Base-by-base conservation (phyloP, 2,797 vertebrate species). In the Sebastes steindachneri region DNA sequence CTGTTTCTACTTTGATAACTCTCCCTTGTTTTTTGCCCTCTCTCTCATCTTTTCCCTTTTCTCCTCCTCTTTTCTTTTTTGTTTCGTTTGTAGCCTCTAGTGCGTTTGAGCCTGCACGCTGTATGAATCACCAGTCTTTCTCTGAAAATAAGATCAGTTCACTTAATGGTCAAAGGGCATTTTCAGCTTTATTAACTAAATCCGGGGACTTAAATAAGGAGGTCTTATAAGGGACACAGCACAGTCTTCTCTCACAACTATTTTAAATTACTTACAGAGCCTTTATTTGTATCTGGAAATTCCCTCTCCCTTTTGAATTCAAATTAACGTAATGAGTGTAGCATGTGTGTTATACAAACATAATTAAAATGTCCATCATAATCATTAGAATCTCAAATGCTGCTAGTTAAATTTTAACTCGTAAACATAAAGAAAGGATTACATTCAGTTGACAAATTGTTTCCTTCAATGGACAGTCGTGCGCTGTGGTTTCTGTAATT, bases 101-200 rank as follows among this genome's bases (percentile, higher is more conserved):
- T 89, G 88, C 67, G 85, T 94, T 88, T 48, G 48, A 86, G 84
- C 81, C 69, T 83, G 75, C 90, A 86, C 78, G 77, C 85, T 80
- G 68, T 83, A 77, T 86, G 82, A 93, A 89, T 90, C 86, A 41
- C 73, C 45, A 71, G 84, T 77, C 83, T 89, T 92, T 87, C 75
- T 85, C 77, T 80, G 82, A 90, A 93, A 93, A 90, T 88, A 82
- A 92, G 89, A 90, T 89, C 87, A 88, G 91, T 95, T 95, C 92
- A 93, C 92, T 93, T 89, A 84, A 82, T 92, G 94, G 91, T 92
- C 92, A 94, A 93, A 93, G 90, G 89, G 90, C 89, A 89, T 96
- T 95, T 93, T 89, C 75, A 77, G 88, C 90, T 89, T 91, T 92
- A 92, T 95, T 93, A 93, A 84, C 82, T 76, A 93, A 92, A 94